Conservation (phyloP, 2,888 invertebrate species). For the Megalurothrips usitatus region DNA sequence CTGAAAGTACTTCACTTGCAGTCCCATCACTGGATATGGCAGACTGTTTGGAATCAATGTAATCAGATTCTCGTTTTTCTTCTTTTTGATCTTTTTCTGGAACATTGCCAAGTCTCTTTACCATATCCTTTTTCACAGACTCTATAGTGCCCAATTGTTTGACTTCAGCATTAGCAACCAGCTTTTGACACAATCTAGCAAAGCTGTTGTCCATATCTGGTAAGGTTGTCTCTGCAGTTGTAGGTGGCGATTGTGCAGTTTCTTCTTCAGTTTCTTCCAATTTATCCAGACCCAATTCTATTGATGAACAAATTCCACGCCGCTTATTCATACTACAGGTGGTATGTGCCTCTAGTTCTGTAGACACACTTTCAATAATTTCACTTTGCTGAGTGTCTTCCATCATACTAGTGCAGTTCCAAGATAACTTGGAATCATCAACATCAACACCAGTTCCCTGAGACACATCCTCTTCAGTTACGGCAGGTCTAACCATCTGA, state of each 20-base stretch:
- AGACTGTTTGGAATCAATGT: slow-evolving; percentile 13
- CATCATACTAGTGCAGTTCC: slow-evolving; percentile 27
- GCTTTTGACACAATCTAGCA: not conserved
- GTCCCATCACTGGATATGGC: slow-evolving; percentile 29
- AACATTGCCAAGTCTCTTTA: not conserved
- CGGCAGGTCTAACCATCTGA: not conserved
- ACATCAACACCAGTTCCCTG: slow-evolving; percentile 34
- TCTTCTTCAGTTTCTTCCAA: not conserved
- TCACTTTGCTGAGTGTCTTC: slow-evolving; percentile 24
- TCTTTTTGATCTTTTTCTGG: slow-evolving; percentile 4
- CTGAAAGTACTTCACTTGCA: slow-evolving; percentile 53
- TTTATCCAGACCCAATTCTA: slow-evolving; percentile 45
- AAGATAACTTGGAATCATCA: slow-evolving; percentile 29
- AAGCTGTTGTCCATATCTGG: not conserved
- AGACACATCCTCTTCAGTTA: slow-evolving; percentile 27
- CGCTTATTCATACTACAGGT: slow-evolving; percentile 45
- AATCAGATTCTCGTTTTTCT: not conserved
- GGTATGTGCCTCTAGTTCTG: not conserved
- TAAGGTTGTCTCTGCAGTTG: not conserved
- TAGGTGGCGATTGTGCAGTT: not conserved
- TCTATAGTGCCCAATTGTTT: not conserved
- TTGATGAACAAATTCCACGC: slow-evolving; percentile 55
- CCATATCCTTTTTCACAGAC: not conserved
- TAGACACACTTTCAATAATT: not conserved
- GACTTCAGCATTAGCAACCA: slow-evolving; percentile 27